Percentiles rank a stretch among this genome's conserved stretches.
Conservation (phyloP, 2,888 invertebrate genomes). For the Eretmocerus hayati region DNA sequence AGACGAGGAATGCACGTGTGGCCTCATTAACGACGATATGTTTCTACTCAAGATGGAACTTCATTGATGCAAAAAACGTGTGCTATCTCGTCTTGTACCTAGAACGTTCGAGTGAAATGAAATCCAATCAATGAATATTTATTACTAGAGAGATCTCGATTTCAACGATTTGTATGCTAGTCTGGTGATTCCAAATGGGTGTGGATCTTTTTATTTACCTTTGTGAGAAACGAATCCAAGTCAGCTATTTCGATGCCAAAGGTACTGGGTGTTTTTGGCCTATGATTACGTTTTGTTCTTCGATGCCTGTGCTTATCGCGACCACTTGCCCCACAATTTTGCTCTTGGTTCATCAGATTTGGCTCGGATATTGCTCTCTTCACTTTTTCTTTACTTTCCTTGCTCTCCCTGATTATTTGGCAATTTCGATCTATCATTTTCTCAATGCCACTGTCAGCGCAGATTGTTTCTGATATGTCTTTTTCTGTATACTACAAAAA, state of each 20-base stretch:
- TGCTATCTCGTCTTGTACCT: no score
- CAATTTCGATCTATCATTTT: conserved; percentile 2
- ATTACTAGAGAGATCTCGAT: no score
- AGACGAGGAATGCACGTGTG: no score
- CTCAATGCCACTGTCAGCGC: conserved; percentile 1
- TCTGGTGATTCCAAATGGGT: no score
- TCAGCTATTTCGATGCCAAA: conserved; percentile 78
- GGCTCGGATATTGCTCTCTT: conserved; percentile 52
- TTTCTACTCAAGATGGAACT: no score
- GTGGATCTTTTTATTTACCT: conserved; percentile 50
- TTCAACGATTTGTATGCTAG: no score
- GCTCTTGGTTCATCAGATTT: conserved; percentile 50
- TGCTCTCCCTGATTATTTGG: conserved; percentile 15
- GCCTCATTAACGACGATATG: no score
- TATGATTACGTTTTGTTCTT: conserved; percentile 34
- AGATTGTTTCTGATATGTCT: not conserved
- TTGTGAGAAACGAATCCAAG: conserved; percentile 69
- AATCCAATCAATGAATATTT: not conserved
- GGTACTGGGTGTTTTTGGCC: conserved; percentile 37
- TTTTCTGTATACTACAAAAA: conserved; percentile 6
- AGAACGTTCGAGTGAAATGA: no score
- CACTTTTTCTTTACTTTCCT: conserved; percentile 30
- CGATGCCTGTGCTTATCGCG: conserved; percentile 32
- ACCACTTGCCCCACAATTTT: conserved; percentile 36
- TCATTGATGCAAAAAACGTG: no score